Evolutionary conservation across 2,888 invertebrate genomes (phyloP), one percentile per base, ranked within the genome.

Genomic region (Clepsis dumicolana): DNA sequence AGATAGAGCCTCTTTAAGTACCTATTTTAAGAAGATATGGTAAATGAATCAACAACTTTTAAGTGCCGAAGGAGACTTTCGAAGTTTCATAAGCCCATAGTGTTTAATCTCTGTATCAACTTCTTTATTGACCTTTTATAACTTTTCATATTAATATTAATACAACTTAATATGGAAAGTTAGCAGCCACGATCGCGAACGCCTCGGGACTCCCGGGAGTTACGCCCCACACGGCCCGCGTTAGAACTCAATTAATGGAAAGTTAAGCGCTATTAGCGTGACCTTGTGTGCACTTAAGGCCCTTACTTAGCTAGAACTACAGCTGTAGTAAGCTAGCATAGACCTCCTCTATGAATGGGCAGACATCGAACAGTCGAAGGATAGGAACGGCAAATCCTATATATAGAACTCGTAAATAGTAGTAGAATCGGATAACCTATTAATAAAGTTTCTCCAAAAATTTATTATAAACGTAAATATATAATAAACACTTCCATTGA

Each of bases 231-330:
- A 32, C 21, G 7, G 8, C 29, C 32, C 21, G 21, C 27, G 10
- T 14, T 59, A 35, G 29, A 67, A 67, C 66, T 67, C 62, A 57
- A 67, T 63, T 67, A 63, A 56, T 62, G 48, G 35, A 38, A 57
- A 63, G 62, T 38, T 67, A 62, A 59, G 54, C 61, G 50, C 12
- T 35, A 52, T 62, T 57, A 63, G n/a, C n/a, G n/a, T 38, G 67
- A 63, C 63, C 67, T 67, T 63, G 56, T 18, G 27, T 63, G 56
- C 57, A 57, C 44, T 25, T 50, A 48, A 48, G 44, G 14, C 32
- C 12, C 27, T n/a, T 18, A 29, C 21, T 50, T 57, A 50, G 5
- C n/a, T 29, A 57, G 25, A 57, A 44, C 21, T 27, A 27, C 25
- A 38, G 12, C n/a, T 27, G n/a, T 24, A 35, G 18, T 4, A 35